A percentile compares a stretch with the other conserved stretches of the same genome.
phyloP scores from a whole-genome alignment of 2,113 vertebrate genomes.

The Apteryx mantelli region DNA sequence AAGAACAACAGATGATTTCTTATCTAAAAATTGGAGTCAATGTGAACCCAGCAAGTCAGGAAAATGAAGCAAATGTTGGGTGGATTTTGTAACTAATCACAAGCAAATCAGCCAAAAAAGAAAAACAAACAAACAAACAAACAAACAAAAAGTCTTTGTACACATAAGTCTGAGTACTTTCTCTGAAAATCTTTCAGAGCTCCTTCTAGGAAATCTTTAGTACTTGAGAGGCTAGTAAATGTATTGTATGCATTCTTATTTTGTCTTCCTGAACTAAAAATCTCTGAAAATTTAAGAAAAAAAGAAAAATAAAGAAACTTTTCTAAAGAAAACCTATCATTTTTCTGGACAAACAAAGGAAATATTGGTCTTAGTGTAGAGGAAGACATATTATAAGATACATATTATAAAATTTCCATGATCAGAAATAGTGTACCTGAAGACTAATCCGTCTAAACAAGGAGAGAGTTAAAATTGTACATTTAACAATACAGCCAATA shows the following conservation, averaged over 20 bases:
- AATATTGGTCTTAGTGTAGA: neutral
- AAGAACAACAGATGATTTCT: neutral
- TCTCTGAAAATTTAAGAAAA: neutral
- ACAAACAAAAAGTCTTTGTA: neutral
- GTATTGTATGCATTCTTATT: accelerated
- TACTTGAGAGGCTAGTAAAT: neutral
- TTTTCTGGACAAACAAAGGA: neutral
- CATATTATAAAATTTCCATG: accelerated
- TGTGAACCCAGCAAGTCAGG: neutral
- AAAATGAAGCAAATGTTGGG: neutral
- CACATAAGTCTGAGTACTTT: neutral
- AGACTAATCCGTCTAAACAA: neutral
- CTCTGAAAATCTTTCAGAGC: neutral
- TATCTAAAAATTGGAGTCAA: neutral
- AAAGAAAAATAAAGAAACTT: neutral
- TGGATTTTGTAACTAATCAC: neutral
- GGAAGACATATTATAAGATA: neutral
- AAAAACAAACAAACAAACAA: neutral
- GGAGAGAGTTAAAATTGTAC: neutral
- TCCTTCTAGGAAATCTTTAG: neutral
- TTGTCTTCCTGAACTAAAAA: neutral
- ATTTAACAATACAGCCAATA: neutral
- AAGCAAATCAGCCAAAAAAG: neutral
- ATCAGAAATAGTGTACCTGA: neutral
- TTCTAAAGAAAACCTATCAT: neutral